phyloP scores from a whole-genome alignment of 1,140 invertebrate genomes.

The Leptestheria dahalacensis region DNA sequence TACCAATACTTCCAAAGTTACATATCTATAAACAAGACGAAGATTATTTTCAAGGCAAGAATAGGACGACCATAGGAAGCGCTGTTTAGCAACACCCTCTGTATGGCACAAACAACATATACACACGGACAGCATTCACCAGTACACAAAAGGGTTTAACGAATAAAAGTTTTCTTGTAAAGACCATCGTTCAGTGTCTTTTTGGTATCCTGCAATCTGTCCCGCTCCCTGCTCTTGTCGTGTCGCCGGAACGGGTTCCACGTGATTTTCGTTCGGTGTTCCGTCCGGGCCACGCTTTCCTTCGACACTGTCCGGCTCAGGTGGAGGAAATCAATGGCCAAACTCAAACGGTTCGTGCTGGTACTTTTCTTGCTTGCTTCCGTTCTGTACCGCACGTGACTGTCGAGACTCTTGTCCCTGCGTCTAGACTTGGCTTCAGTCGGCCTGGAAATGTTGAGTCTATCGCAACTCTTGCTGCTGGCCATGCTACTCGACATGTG shows the following conservation, averaged over 20 bases:
- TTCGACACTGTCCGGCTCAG: conserved; percentile 9
- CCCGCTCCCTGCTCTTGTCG: background rate
- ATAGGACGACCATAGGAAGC: no score
- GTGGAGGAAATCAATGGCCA: conserved; percentile 20
- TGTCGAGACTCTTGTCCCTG: background rate
- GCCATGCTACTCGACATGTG: conserved; percentile 9
- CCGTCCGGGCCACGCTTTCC: conserved; percentile 2
- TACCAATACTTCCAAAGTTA: no score
- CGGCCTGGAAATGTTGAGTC: background rate
- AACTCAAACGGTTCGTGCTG: conserved; percentile 18
- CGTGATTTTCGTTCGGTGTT: conserved; percentile 26
- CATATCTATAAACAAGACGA: no score
- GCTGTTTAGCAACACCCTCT: no score
- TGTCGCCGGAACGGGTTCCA: conserved; percentile 42
- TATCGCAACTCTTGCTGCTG: conserved; percentile 1
- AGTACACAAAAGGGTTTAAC: background rate
- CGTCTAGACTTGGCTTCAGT: background rate
- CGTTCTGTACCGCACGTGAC: conserved; percentile 5
- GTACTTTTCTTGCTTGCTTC: background rate
- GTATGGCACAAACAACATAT: no score
- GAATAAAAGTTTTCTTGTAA: background rate
- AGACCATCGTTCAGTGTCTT: background rate
- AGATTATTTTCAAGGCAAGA: no score
- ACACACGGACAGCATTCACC: no score
- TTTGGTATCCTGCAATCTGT: background rate